Percentiles rank a stretch among this genome's conserved stretches.
Conservation (phyloP, 2,797 vertebrate genomes). For the Uromys caudimaculatus region DNA sequence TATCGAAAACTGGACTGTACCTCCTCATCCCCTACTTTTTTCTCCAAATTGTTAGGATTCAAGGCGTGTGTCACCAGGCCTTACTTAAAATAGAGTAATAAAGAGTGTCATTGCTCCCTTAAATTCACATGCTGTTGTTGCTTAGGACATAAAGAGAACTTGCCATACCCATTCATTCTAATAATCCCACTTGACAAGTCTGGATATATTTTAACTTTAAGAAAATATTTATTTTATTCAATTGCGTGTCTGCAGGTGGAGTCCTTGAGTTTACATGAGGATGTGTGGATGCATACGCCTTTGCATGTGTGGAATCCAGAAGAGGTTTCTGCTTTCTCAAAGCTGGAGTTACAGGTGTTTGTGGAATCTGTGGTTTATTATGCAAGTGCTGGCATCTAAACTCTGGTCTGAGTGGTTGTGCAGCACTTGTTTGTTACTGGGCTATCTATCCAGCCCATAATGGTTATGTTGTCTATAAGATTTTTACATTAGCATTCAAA, state of each 20-base stretch:
- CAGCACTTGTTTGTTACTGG: not conserved
- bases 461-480: not conserved
- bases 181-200: not conserved
- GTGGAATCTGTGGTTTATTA: not conserved
- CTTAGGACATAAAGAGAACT: not conserved
- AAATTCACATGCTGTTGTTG: not conserved
- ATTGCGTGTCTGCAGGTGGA: not conserved
- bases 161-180: not conserved
- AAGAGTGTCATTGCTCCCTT: not conserved
- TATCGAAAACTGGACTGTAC: not conserved
- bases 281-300: not conserved
- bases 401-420: too few relatives aligned
- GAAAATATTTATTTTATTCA: not conserved
- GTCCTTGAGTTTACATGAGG: accelerated
- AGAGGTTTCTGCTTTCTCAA: not conserved
- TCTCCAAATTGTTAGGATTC: not conserved
- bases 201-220: not conserved
- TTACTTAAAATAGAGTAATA: not conserved
- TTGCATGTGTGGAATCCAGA: not conserved
- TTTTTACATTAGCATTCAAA: not conserved
- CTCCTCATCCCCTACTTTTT: not conserved
- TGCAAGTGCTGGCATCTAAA: not conserved
- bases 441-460: not conserved
- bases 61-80: not conserved
- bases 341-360: not conserved